A percentile compares a stretch with the other conserved stretches of the same genome.
phyloP scores from a whole-genome alignment of 1,140 invertebrate species.

The Drosophila lacertosa region DNA sequence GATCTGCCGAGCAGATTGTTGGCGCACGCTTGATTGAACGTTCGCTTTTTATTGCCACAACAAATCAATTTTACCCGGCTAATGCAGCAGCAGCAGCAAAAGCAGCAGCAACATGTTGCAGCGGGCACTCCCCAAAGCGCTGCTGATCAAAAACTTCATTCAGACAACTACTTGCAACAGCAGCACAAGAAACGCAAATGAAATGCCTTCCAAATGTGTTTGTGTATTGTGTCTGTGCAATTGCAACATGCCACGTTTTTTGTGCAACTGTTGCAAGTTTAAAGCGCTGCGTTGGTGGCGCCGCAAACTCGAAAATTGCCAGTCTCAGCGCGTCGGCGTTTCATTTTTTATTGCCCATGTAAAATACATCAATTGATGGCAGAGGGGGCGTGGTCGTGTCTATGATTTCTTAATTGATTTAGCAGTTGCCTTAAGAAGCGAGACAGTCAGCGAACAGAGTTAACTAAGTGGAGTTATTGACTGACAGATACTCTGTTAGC shows the following conservation, averaged over 20 bases:
- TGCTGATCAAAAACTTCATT: conserved; percentile 25
- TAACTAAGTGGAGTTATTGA: not conserved
- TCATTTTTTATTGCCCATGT: conserved; percentile 34
- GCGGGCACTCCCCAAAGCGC: conserved; percentile 30
- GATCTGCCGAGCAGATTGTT: conserved; percentile 39
- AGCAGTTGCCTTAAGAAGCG: conserved; percentile 19
- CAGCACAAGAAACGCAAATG: conserved; percentile 33
- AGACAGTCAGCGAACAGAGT: not conserved
- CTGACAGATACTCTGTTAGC: not conserved
- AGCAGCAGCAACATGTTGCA: conserved; percentile 41
- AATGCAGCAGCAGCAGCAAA: conserved; percentile 41
- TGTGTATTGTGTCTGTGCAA: conserved; percentile 64
- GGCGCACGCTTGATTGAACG: conserved; percentile 71
- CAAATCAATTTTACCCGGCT: conserved; percentile 73
- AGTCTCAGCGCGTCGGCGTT: conserved; percentile 42
- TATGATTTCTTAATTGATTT: conserved; percentile 77
- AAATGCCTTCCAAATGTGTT: conserved; percentile 60
- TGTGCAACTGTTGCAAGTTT: conserved; percentile 17
- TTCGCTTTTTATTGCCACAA: conserved; percentile 75
- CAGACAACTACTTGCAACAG: conserved; percentile 40
- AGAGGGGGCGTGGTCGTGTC: conserved; percentile 58
- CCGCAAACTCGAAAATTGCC: conserved; percentile 78
- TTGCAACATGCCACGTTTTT: conserved; percentile 60
- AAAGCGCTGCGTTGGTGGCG: conserved; percentile 68
- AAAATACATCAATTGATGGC: conserved; percentile 32